phyloP scores from a whole-genome alignment of 2,113 vertebrate species.

The Sminthopsis crassicaudata region DNA sequence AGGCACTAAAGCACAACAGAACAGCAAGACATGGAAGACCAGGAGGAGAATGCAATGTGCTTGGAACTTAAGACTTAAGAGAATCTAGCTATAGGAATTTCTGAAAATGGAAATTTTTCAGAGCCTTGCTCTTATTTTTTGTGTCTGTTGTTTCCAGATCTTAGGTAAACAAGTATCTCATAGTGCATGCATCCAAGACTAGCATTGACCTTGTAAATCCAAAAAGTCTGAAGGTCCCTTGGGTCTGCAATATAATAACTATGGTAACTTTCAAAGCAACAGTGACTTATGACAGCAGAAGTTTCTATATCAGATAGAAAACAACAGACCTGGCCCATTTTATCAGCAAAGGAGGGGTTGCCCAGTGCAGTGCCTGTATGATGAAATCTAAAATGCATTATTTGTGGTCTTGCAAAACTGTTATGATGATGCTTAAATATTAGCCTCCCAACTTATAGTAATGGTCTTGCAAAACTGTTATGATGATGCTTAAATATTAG shows the following conservation, averaged over 20 bases:
- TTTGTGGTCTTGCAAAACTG: not conserved
- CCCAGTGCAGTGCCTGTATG: not conserved
- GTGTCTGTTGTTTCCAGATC: not conserved
- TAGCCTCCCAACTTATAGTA: not conserved
- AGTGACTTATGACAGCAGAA: not conserved
- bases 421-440: slow-evolving; percentile 2
- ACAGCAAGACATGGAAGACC: not conserved
- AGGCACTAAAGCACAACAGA: not conserved
- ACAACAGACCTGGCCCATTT: not conserved
- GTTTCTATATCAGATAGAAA: not conserved
- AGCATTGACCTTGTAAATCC: not conserved
- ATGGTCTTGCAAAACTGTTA: not conserved
- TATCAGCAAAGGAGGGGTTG: not conserved
- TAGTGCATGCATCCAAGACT: not conserved
- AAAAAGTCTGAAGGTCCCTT: not conserved
- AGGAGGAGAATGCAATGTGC: not conserved
- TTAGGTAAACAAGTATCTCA: not conserved
- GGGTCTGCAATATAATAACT: not conserved
- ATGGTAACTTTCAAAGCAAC: not conserved
- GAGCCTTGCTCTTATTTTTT: not conserved
- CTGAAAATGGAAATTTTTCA: not conserved
- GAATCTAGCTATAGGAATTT: not conserved
- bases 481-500: not conserved
- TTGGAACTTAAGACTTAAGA: not conserved
- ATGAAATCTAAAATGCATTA: not conserved